Base-by-base conservation (phyloP, 2,113 vertebrate species). In the Gadus macrocephalus region DNA sequence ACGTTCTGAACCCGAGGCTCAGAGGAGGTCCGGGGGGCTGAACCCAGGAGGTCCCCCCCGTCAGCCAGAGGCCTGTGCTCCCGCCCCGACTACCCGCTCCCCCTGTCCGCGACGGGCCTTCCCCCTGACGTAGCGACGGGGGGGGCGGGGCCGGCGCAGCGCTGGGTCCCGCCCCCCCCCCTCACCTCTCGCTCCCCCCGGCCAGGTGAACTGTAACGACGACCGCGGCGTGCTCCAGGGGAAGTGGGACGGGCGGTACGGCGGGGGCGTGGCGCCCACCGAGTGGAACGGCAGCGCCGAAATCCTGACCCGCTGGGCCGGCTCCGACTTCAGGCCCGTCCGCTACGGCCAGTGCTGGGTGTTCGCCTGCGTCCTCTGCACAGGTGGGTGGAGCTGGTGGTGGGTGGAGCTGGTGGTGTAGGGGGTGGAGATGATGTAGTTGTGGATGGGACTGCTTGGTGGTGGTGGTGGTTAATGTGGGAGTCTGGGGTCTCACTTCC, bases 291-390 rank as follows among this genome's bases (percentile, higher is more conserved):
- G 96, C 63, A 98, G 95, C 0, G 93, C 93, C 64, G 90, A 92
- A 72, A 96, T 98, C 74, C 86, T 99, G 76, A 90, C 71, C 62
- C 90, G 88, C 38, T 99, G 96, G 96, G 77, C 87, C 0, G 76
- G 88, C 74, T 86, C 88, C 69, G 87, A 87, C 25, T 95, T 83
- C 88, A 89, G 76, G 0, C 93, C 96, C 0, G 95, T 98, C 28
- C 94, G 92, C 73, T 98, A 96, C 0, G 95, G 96, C 27, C 97
- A 99, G 89, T 99, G 97, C 88, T 99, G 97, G 97, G 97, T 99
- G 64, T 99, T 94, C 83, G 96, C 96, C 1, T 95, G 94, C 0
- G 95, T 98, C 85, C 93, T 96, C 89, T 97, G 96, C 71, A 98
- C 96, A 93, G 94, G 96, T 98, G 70, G 61, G 83, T 2, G 42